Evolutionary conservation across 2,888 invertebrate genomes (phyloP).

Genomic region (Andrena minutula): DNA sequence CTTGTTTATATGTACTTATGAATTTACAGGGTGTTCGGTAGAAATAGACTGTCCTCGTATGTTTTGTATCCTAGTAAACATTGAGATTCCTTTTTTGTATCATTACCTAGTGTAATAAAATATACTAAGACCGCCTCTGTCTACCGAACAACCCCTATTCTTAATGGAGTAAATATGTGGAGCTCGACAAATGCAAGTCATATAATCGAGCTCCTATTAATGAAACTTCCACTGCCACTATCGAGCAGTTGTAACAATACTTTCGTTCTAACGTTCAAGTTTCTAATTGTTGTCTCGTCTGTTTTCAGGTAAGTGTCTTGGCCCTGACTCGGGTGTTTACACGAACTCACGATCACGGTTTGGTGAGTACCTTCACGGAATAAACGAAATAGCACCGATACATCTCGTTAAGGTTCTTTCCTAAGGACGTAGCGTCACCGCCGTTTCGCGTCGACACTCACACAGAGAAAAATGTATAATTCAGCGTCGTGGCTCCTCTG

Average conservation of each 20-base stretch:
- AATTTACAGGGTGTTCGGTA: background rate
- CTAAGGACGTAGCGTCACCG: constrained; percentile 39
- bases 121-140: background rate
- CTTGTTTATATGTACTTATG: background rate
- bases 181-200: background rate
- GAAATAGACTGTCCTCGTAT: background rate
- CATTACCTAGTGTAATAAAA: no score
- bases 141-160: background rate
- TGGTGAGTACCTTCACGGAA: constrained; percentile 64
- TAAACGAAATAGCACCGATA: constrained; percentile 62
- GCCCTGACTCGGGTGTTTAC: constrained; percentile 24
- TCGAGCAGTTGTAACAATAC: background rate
- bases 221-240: no score
- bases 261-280: background rate
- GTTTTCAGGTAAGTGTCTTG: constrained; percentile 70
- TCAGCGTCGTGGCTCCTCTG: constrained; percentile 43
- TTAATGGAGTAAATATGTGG: background rate
- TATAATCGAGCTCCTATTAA: background rate
- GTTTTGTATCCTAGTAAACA: background rate
- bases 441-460: constrained; percentile 34
- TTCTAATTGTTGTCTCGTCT: constrained; percentile 38
- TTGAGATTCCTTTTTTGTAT: no score
- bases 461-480: constrained; percentile 56
- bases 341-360: constrained; percentile 21
- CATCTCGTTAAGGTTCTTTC: constrained; percentile 54